Base-by-base conservation (phyloP, 2,113 vertebrate genomes). In the Oceanodroma tethys region DNA sequence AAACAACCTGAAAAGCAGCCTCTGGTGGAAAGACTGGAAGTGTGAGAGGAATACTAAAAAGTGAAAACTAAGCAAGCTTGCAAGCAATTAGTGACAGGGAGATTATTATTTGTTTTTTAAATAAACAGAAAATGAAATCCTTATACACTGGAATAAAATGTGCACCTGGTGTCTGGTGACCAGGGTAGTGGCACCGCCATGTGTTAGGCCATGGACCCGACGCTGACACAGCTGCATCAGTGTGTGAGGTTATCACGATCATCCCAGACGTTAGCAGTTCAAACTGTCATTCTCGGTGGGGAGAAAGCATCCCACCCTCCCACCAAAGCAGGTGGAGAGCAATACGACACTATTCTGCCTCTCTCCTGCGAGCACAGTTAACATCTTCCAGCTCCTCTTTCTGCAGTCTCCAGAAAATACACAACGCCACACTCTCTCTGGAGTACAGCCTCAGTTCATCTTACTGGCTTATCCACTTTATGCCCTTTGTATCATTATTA, bases 1-100 rank as follows among this genome's bases (percentile, higher is more conserved):
- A 36, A 95, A 74, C n/a, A 92, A 50, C 53, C 45, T 12, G 72
- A 93, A 90, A 81, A 91, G 70, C 75, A 87, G 84, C 47, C 73
- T 68, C 60, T 3, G 10, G 81, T 79, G 70, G 47, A 62, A 92
- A 84, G 59, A 73, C 3, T 29, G 34, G 36, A 89, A 53, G 36
- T 16, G 52, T 43, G 73, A 81, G 34, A 79, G 7, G 63, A 97
- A 90, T 68, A 72, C 27, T 47, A 67, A 81, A 26, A 84, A 50
- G 36, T 15, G 9, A 62, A 74, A 86, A 81, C 11, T 47, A 78
- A 73, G 42, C 22, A 67, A 84, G 42, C 16, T 42, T 26, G 15
- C 7, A 13, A 89, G 18, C n/a, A 67, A n/a, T 74, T 81, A 81
- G 12, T 32, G 34, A 47, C 16, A 36, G 43, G 16, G 19, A 84